phyloP scores from a whole-genome alignment of 1,140 invertebrate genomes.

The Drosophila sulfurigaster region DNA sequence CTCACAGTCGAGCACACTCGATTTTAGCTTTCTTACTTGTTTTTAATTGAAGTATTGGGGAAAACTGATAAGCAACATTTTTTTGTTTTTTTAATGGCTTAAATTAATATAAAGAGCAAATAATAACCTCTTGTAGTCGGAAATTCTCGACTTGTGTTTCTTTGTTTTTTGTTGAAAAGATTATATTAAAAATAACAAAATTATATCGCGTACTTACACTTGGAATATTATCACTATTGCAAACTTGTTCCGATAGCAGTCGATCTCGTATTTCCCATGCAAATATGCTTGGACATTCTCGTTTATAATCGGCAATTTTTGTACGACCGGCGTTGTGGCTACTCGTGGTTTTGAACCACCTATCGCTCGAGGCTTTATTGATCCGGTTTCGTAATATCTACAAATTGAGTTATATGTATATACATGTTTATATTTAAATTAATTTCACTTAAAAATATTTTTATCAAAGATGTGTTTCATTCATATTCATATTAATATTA shows the following conservation, averaged over 20 bases:
- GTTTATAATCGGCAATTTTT: conserved; percentile 97
- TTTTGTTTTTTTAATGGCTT: no score
- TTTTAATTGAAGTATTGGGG: no score
- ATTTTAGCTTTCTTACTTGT: no score
- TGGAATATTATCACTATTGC: conserved; percentile 99
- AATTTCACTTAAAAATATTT: background rate
- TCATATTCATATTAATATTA: no score
- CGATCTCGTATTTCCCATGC: conserved; percentile 99
- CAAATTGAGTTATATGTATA: conserved; percentile 47
- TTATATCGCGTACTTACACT: conserved; percentile 93
- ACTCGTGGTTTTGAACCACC: conserved; percentile 98
- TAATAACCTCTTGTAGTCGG: no score
- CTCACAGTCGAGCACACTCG: no score
- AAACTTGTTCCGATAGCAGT: conserved; percentile 97
- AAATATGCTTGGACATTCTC: conserved; percentile 98
- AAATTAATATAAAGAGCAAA: no score
- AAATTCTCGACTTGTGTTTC: no score
- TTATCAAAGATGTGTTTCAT: no score
- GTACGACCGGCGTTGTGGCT: conserved; percentile 97
- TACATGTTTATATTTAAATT: background rate
- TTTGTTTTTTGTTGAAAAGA: no score
- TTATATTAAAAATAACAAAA: background rate
- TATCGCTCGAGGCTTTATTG: conserved; percentile 97
- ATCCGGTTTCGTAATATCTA: conserved; percentile 99
- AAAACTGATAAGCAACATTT: no score